Evolutionary conservation across 1,140 invertebrate genomes (phyloP).

Genomic region (Lepeophtheirus salmonis): DNA sequence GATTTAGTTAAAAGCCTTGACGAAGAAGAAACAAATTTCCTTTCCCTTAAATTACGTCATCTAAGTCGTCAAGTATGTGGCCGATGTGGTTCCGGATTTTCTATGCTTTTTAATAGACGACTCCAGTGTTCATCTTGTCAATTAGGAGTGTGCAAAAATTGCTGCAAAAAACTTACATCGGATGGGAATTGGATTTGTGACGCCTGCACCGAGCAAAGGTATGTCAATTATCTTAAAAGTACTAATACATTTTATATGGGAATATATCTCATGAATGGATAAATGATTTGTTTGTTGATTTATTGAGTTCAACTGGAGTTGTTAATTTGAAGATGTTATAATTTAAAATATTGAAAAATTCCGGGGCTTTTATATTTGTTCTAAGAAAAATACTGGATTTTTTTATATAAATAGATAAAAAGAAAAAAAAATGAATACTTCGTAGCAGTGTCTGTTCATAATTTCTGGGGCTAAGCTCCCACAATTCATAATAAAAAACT

Average conservation of each 20-base stretch:
- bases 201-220: constrained; percentile 17
- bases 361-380: too few relatives aligned
- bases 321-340: too few relatives aligned
- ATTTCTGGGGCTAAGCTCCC: too few relatives aligned
- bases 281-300: too few relatives aligned
- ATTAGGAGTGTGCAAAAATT: constrained; percentile 22
- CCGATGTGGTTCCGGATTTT: constrained; percentile 20
- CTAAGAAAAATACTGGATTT: too few relatives aligned
- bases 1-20: not conserved
- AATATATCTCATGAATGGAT: too few relatives aligned
- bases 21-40: not conserved
- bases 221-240: not conserved
- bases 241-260: not conserved
- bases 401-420: too few relatives aligned
- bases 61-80: constrained; percentile 14
- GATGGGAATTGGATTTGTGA: constrained; percentile 21
- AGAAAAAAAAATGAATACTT: too few relatives aligned
- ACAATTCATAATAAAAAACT: too few relatives aligned
- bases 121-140: constrained; percentile 21
- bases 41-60: not conserved
- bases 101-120: constrained; percentile 23
- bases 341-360: too few relatives aligned
- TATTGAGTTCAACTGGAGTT: too few relatives aligned
- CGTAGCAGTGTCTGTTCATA: too few relatives aligned
- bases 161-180: constrained; percentile 20